Percentiles rank a stretch among this genome's conserved stretches.
Conservation (phyloP, 1,140 invertebrate genomes). For the Oppia nitens region DNA sequence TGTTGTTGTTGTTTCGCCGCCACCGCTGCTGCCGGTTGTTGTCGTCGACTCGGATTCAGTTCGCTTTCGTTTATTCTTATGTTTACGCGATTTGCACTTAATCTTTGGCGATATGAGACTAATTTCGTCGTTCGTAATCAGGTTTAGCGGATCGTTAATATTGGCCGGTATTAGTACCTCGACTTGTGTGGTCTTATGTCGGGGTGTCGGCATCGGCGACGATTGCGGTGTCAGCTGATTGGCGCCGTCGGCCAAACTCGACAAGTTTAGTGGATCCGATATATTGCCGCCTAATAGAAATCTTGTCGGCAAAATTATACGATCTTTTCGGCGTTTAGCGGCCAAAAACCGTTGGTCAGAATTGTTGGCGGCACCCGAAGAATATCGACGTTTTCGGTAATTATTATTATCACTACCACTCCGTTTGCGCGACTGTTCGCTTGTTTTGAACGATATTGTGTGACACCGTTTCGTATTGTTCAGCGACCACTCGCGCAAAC, state of each 20-base stretch:
- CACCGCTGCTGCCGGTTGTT: constrained; percentile 4
- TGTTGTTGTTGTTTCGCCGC: constrained; percentile 3
- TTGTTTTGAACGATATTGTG: too few relatives aligned
- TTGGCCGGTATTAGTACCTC: constrained; percentile 83
- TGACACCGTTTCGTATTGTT: too few relatives aligned
- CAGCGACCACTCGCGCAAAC: too few relatives aligned
- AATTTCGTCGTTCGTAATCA: constrained; percentile 57
- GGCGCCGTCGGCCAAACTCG: constrained; percentile 71
- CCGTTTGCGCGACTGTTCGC: background rate
- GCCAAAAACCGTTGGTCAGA: background rate
- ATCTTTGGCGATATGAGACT: constrained; percentile 38
- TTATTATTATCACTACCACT: background rate
- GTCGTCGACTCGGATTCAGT: constrained; percentile 9
- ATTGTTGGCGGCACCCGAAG: background rate
- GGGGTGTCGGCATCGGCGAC: constrained; percentile 68
- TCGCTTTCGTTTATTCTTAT: constrained; percentile 32
- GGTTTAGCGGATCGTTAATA: constrained; percentile 72
- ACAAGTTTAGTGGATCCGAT: constrained; percentile 75
- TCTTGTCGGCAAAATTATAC: constrained; percentile 61
- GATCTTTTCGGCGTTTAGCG: constrained; percentile 17
- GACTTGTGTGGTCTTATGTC: constrained; percentile 58
- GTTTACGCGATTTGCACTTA: background rate
- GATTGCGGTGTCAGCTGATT: constrained; percentile 73
- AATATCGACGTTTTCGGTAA: background rate
- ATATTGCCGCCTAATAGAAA: constrained; percentile 89